phyloP scores from a whole-genome alignment of 2,797 vertebrate species.

The Cossypha dichroa region DNA sequence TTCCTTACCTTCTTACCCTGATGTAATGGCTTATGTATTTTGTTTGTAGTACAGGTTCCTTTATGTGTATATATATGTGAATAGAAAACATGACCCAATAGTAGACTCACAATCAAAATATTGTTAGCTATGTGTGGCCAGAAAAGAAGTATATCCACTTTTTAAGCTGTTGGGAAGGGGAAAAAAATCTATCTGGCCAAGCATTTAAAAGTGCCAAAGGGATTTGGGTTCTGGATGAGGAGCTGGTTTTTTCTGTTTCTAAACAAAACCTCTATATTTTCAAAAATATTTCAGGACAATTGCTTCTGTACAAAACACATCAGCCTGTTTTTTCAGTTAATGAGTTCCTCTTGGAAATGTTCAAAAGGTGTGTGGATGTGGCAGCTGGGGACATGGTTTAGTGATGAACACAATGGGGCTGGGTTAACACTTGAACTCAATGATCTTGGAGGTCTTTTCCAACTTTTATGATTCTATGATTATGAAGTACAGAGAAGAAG shows the following conservation, averaged over 20 bases:
- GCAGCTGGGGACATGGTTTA: rapidly evolving
- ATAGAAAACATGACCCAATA: not conserved
- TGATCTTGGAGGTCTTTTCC: not conserved
- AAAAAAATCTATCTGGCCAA: not conserved
- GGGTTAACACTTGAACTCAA: not conserved
- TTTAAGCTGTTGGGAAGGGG: not conserved
- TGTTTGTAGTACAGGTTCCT: not conserved
- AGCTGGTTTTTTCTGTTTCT: not conserved
- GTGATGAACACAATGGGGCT: rapidly evolving
- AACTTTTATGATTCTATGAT: not conserved
- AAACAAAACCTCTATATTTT: not conserved
- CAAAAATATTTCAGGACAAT: not conserved
- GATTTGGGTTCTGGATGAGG: not conserved
- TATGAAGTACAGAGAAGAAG: not conserved
- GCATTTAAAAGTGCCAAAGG: not conserved
- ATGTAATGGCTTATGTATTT: not conserved
- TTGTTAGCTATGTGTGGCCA: not conserved
- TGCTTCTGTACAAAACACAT: not conserved
- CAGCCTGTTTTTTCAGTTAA: not conserved
- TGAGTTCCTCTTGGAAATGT: not conserved
- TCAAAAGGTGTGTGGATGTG: not conserved
- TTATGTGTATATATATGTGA: not conserved
- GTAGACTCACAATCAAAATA: not conserved
- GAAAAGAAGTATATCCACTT: not conserved
- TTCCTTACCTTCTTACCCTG: not conserved